phyloP scores from a whole-genome alignment of 2,797 vertebrate species.

The Pogonophryne albipinna region DNA sequence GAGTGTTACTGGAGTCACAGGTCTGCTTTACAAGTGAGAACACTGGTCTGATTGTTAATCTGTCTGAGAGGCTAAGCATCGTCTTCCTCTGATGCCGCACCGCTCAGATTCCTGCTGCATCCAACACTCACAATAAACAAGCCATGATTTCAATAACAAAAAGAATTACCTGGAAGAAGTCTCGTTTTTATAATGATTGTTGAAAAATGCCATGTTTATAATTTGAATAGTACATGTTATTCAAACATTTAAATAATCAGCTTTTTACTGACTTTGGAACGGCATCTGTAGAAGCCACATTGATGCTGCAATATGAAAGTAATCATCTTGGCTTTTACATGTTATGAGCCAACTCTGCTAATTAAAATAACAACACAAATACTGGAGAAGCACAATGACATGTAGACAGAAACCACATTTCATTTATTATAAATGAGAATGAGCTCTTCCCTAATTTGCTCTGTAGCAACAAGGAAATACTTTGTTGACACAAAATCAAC shows the following conservation, averaged over 20 bases:
- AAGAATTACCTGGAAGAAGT: neutral
- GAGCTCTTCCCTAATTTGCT: neutral
- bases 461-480: neutral
- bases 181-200: neutral
- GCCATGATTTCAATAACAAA: neutral
- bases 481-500: too few relatives aligned
- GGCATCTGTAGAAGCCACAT: neutral
- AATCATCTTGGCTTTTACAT: neutral
- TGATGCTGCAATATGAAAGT: neutral
- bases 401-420: neutral
- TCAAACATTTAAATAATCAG: neutral
- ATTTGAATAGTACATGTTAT: neutral
- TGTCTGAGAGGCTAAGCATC: neutral
- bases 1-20: slow-evolving; percentile 21
- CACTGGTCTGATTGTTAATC: slow-evolving; percentile 24
- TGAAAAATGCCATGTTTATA: neutral
- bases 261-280: neutral
- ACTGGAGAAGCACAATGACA: neutral
- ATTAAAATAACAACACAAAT: neutral
- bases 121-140: neutral
- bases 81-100: neutral
- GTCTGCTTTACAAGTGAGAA: slow-evolving; percentile 11
- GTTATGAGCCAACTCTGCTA: neutral
- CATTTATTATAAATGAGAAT: neutral
- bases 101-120: slow-evolving; percentile 2